Conservation (phyloP, 1,140 invertebrate genomes). For the Uloborus diversus region DNA sequence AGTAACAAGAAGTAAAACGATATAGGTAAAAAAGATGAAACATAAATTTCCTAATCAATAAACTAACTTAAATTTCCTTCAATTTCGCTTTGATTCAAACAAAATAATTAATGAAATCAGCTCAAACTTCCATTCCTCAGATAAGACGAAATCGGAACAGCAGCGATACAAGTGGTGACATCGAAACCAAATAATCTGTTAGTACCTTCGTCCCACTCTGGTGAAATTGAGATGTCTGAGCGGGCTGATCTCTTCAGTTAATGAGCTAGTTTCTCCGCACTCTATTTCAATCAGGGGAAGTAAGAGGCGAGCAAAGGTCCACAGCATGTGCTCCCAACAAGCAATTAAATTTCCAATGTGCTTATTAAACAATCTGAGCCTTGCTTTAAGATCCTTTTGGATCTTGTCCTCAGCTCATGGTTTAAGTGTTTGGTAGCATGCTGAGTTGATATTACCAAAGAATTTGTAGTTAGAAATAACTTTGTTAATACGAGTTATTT, state of each 20-base stretch:
- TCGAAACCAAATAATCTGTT: neutral
- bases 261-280: neutral
- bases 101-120: neutral
- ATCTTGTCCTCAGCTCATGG: too few species aligned
- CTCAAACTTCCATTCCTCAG: too few species aligned
- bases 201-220: neutral
- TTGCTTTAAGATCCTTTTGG: neutral
- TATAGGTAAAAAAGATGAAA: neutral
- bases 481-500: too few species aligned
- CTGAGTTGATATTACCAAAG: neutral
- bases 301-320: conserved; percentile 19
- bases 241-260: conserved; percentile 30
- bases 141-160: too few species aligned
- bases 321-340: conserved; percentile 5
- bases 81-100: too few species aligned
- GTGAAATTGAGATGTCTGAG: conserved; percentile 25
- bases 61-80: conserved; percentile 1
- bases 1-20: too few species aligned
- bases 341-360: conserved; percentile 38
- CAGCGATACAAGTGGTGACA: too few species aligned
- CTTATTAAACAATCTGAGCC: conserved; percentile 39
- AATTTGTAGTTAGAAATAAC: too few species aligned
- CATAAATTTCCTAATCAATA: neutral
- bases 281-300: conserved; percentile 22
- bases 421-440: too few species aligned